Conservation (phyloP, 2,113 vertebrate genomes). For the Melanocharis versteri region DNA sequence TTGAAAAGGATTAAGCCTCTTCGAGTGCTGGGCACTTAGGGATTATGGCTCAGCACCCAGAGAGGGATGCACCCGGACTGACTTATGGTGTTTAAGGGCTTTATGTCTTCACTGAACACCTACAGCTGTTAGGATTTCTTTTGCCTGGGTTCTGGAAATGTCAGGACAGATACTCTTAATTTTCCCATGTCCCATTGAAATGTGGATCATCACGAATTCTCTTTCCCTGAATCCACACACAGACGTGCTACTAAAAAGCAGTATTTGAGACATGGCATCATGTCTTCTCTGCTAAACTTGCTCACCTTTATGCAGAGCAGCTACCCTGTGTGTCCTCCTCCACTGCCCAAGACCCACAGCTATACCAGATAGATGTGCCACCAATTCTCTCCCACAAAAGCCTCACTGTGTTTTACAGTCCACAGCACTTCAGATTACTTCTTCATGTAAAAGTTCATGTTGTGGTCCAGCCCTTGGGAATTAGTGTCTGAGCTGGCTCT, state of each 20-base stretch:
- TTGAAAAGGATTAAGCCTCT: slow-evolving; percentile 50
- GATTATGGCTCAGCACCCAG: slow-evolving; percentile 28
- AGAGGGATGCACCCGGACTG: background rate
- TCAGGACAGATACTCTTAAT: background rate
- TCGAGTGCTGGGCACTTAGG: background rate
- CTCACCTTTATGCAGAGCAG: background rate
- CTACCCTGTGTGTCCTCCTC: background rate
- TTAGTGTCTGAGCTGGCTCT: background rate
- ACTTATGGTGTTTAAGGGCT: slow-evolving; percentile 19
- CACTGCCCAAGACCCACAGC: background rate
- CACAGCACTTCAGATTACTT: background rate
- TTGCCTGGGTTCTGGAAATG: background rate
- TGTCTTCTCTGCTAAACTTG: background rate
- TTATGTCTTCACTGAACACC: slow-evolving; percentile 34
- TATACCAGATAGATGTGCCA: background rate
- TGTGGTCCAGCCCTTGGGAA: background rate
- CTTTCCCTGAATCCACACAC: background rate
- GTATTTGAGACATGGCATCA: background rate
- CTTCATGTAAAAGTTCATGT: background rate
- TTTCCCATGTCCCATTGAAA: background rate
- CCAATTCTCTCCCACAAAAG: background rate
- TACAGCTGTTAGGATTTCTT: background rate
- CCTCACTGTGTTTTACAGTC: background rate
- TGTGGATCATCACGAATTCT: background rate
- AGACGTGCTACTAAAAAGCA: background rate